Base-by-base conservation (phyloP, 1,140 invertebrate genomes). In the Cotesia typhae region DNA sequence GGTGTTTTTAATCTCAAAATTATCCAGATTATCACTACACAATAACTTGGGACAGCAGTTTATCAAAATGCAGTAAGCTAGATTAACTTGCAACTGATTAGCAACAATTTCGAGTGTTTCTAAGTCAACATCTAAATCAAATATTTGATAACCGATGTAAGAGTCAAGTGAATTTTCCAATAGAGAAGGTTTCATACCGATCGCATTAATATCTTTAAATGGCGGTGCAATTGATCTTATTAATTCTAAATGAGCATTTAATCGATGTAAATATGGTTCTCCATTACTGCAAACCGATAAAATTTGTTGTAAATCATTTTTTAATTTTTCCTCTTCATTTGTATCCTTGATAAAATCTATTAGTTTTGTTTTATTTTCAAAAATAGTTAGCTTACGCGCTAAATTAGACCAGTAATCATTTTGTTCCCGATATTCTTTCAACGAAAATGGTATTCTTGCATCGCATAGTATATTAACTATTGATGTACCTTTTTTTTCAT, bases 91-190 rank as follows among this genome's bases (percentile, higher is more conserved):
- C 3, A 91, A 77, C 53, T 87, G 88, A 2, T 80, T 75, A 10
- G 90, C 89, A 74, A 89, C 83, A 0, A 77, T 67, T 76, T 91
- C 90, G 53, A 91, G 88, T 63, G 89, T 85, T 12, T 85, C 73
- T 1, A 89, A 89, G 14, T 90, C 87, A 4, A 88, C 76, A 47
- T 88, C 80, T 14, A 86, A 80, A 53, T 90, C 84, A 72, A 90
- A 91, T 74, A 91, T 85, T 57, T 91, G 82, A 77, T 89, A 85
- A 1, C 89, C 89, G 64, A 91, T 80, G 47, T 85, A 84, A 59
- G 73, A 77, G 71, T 84, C 76, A 1, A 85, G 63, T 0, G 83
- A 78, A 12, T 78, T 75, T 63, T 76, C 78, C 4, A 86, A 66
- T 38, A 86, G 75, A 60, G 69, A 73, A n/a, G 75, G 74, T 60